Conservation (phyloP, 2,113 vertebrate genomes). For the Phocoena sinus region DNA sequence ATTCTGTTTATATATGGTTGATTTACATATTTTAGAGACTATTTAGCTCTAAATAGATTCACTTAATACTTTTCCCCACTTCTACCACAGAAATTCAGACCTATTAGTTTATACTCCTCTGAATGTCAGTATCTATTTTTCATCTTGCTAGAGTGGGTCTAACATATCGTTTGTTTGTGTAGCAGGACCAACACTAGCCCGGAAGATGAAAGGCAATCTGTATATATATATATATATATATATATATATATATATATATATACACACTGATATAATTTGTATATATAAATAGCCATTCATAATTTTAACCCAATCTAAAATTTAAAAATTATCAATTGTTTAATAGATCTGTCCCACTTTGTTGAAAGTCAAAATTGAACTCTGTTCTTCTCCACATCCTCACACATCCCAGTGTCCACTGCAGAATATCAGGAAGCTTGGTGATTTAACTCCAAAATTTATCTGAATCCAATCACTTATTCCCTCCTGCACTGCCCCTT, state of each 20-base stretch:
- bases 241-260: not conserved
- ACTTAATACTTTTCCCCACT: not conserved
- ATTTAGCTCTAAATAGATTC: not conserved
- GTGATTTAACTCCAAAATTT: not conserved
- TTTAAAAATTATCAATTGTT: not conserved
- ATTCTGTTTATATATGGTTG: not conserved
- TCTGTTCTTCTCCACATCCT: not conserved
- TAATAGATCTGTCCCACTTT: not conserved
- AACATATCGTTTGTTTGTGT: not conserved
- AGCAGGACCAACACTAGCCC: not conserved
- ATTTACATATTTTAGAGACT: not conserved
- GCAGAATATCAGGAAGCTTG: not conserved
- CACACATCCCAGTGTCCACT: fast-evolving
- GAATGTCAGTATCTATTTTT: not conserved
- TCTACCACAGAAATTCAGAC: not conserved
- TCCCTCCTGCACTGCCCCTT: not conserved
- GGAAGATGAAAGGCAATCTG: not conserved
- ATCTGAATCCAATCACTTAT: not conserved
- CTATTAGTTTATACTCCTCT: not conserved
- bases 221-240: no score
- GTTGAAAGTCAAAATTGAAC: not conserved
- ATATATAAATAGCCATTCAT: not conserved
- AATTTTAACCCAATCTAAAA: not conserved
- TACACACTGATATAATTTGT: not conserved
- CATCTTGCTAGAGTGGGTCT: not conserved